phyloP scores from a whole-genome alignment of 2,797 vertebrate genomes.

The Neosalanx taihuensis region DNA sequence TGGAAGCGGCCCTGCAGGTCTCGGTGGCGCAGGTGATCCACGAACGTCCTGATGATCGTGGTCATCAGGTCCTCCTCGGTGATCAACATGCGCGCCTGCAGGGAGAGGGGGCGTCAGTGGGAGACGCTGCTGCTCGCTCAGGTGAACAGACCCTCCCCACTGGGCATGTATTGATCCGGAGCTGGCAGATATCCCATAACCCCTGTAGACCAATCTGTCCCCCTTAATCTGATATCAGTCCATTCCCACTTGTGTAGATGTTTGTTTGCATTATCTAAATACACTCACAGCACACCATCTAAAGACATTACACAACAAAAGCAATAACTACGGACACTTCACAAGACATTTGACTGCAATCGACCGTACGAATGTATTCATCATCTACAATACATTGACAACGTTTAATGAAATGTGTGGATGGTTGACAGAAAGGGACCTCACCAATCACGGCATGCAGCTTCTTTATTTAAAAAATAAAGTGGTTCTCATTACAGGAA shows the following conservation, averaged over 20 bases:
- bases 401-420: too few relatives aligned
- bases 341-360: neutral
- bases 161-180: neutral
- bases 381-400: too few relatives aligned
- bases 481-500: neutral
- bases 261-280: neutral
- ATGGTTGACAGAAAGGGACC: neutral
- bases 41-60: conserved; percentile 92
- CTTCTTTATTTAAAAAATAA: neutral
- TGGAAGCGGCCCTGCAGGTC: conserved; percentile 94
- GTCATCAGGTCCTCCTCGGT: conserved; percentile 93
- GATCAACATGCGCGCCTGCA: conserved; percentile 92
- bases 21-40: conserved; percentile 89
- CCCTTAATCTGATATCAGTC: too few relatives aligned
- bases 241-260: too few relatives aligned
- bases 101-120: neutral
- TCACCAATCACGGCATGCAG: neutral
- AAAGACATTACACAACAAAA: neutral
- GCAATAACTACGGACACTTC: neutral
- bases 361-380: too few relatives aligned
- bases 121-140: neutral
- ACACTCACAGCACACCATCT: conserved; percentile 8
- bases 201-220: neutral
- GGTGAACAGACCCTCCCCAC: neutral
- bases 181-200: neutral